Base-by-base conservation (phyloP, 2,797 vertebrate genomes). In the Sarcophilus harrisii region DNA sequence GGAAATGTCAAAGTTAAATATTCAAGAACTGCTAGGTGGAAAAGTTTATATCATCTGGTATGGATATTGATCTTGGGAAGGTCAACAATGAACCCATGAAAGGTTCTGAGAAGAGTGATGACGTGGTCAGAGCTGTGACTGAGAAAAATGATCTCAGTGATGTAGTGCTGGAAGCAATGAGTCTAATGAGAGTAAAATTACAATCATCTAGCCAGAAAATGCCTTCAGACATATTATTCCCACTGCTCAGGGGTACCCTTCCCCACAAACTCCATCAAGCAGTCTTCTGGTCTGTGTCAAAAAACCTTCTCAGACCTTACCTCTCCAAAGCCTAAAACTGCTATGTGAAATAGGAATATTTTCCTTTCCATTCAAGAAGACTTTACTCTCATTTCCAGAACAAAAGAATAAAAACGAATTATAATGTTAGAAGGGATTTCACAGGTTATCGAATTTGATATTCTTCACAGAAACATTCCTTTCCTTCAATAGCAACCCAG, bases 131-230 rank as follows among this genome's bases (percentile, higher is more conserved):
- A 81, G 38, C 73, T 0, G 21, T 81, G 38, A 81, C 38, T 81
- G 73, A 81, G 73, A 81, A 81, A 81, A 81, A 81, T 81, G 73
- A 81, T 81, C n/a, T 81, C 73, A 81, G 21, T 81, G 38, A n/a
- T 81, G 16, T 45, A 21, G 73, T 81, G n/a, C 73, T 81, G 73
- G 73, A 81, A 81, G 73, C 38, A 45, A 21, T 81, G 38, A 81
- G 73, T 81, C 38, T 81, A 73, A 73, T 73, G 73, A 45, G 73
- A 38, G 38, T 81, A 45, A 81, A 81, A 81, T 81, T 81, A 81
- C 73, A 45, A 45, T 81, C 18, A 45, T 81, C 1, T 11, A 81
- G 73, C 73, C 73, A 81, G 38, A 81, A 81, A 81, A 81, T 24
- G 38, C 73, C 73, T 81, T 81, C 73, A 81, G 73, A 81, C 38